Percentiles rank a stretch among this genome's conserved stretches.
Evolutionary conservation across 2,797 vertebrate species (phyloP).

Genomic region (Pagetopsis macropterus): DNA sequence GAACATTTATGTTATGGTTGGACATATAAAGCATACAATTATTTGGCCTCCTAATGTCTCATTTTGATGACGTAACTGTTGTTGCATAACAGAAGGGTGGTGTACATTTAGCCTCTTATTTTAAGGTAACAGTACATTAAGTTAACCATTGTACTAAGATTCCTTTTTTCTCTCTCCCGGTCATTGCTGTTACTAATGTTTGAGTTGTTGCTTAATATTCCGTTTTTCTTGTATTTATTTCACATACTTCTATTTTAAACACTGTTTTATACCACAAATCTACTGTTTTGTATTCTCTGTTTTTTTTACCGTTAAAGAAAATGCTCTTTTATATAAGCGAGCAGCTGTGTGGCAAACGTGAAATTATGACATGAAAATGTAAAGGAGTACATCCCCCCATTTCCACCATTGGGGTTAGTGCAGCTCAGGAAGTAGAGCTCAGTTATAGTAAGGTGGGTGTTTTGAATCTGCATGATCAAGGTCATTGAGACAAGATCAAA

Average conservation of each 20-base stretch:
- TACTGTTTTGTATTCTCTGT: neutral
- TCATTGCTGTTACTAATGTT: neutral
- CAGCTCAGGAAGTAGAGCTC: neutral
- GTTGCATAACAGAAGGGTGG: neutral
- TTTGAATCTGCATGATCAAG: neutral
- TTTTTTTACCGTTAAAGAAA: constrained; percentile 1
- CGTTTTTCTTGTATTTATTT: neutral
- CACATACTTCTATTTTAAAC: neutral
- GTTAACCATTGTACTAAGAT: neutral
- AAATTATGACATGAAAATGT: constrained; percentile 2
- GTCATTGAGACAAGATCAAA: neutral
- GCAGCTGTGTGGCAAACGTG: neutral
- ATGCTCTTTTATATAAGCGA: neutral
- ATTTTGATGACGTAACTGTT: constrained; percentile 1
- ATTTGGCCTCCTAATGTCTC: neutral
- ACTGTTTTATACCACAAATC: neutral
- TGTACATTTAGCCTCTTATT: neutral
- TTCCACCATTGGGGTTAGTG: neutral
- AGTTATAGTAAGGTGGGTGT: neutral
- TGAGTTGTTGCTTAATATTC: neutral
- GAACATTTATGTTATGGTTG: neutral
- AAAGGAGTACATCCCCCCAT: neutral
- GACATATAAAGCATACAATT: neutral
- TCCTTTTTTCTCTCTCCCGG: neutral
- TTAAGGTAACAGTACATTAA: neutral